phyloP scores from a whole-genome alignment of 2,113 vertebrate genomes.

The Campylomormyrus tamandua region DNA sequence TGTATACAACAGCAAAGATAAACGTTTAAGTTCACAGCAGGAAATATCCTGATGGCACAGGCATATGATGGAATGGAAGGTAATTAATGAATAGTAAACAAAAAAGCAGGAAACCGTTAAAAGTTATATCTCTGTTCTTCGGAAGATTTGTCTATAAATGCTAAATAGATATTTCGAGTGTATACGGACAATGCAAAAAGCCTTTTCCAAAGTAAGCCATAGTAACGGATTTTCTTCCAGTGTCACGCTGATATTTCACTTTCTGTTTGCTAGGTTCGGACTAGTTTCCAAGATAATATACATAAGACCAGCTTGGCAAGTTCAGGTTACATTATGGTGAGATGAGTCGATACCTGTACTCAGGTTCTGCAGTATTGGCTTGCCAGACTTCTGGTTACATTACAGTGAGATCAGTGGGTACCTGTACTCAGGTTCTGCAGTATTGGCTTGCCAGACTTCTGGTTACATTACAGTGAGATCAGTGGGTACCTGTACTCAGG shows the following conservation, averaged over 20 bases:
- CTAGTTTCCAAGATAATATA: neutral
- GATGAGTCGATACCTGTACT: neutral
- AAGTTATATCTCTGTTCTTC: neutral
- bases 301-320: neutral
- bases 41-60: neutral
- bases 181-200: neutral
- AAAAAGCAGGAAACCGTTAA: neutral
- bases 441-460: neutral
- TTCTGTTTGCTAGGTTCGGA: neutral
- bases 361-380: neutral
- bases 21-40: neutral
- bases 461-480: neutral
- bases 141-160: neutral
- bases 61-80: neutral
- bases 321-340: neutral
- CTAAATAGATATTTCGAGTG: neutral
- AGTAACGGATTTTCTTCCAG: neutral
- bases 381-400: neutral
- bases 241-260: neutral
- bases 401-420: neutral
- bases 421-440: neutral
- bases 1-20: neutral
- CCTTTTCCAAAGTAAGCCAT: neutral
- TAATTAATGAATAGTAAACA: neutral
- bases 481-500: neutral